Evolutionary conservation across 2,888 invertebrate species (phyloP).

Genomic region (Agonopterix alstromeriana): DNA sequence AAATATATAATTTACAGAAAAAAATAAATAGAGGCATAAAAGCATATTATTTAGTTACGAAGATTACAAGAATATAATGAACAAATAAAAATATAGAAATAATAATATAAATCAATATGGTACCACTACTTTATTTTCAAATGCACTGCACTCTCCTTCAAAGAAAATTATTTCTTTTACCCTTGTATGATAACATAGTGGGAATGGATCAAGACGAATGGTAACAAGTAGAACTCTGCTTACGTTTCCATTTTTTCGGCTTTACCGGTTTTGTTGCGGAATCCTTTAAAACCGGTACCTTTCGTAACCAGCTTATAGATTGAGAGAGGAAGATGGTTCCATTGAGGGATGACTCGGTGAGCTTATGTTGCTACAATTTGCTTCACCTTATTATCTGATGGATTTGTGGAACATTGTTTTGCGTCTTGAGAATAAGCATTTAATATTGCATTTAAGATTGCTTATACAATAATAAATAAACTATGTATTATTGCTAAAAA

Average conservation of each 20-base stretch:
- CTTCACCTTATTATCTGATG: not conserved
- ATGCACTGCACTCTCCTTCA: too few relatives aligned
- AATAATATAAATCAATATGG: too few relatives aligned
- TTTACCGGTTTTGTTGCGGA: slow-evolving; percentile 10
- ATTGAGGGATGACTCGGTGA: not conserved
- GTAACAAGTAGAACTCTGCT: slow-evolving; percentile 16
- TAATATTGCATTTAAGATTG: too few relatives aligned
- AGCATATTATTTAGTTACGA: too few relatives aligned
- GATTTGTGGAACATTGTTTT: not conserved
- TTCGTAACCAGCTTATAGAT: slow-evolving; percentile 13
- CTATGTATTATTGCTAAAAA: too few relatives aligned
- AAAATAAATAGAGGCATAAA: too few relatives aligned
- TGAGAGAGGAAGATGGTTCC: not conserved
- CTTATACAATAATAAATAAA: too few relatives aligned
- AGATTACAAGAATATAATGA: too few relatives aligned
- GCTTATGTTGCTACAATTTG: not conserved
- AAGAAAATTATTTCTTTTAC: not conserved
- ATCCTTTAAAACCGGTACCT: slow-evolving; percentile 13
- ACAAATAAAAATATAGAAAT: too few relatives aligned
- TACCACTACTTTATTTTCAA: too few relatives aligned
- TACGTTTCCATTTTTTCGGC: slow-evolving; percentile 30
- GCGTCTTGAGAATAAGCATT: not conserved
- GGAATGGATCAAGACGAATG: slow-evolving; percentile 42
- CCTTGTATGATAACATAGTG: not conserved
- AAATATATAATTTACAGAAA: too few relatives aligned